These are phyloP conservation scores for Drosophila ercepeae DNA, from an alignment of 1,140 invertebrate genomes.

Conservation along the genomic window DNA sequence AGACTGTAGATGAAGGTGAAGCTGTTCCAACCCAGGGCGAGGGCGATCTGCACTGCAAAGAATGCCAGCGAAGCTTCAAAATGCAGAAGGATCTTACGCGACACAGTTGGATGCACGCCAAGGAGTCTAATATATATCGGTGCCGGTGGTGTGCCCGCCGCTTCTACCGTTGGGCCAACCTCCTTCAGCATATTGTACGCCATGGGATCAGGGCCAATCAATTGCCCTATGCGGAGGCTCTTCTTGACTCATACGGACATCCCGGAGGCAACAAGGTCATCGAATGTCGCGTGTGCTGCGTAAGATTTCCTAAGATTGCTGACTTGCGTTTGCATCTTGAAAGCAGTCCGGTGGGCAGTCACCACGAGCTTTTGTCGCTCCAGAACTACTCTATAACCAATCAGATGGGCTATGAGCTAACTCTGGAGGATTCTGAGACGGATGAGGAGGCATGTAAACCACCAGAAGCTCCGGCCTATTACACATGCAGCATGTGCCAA, in stretches of 20 bases:
- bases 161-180: slow-evolving; percentile 85
- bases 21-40: neutral
- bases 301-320: slow-evolving; percentile 48
- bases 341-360: slow-evolving; percentile 30
- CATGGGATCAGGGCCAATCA: slow-evolving; percentile 59
- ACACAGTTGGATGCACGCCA: slow-evolving; percentile 84
- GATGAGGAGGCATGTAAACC: slow-evolving; percentile 55
- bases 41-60: slow-evolving; percentile 73
- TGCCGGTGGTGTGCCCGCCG: slow-evolving; percentile 85
- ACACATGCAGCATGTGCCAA: slow-evolving; percentile 84
- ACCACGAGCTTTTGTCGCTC: slow-evolving; percentile 43
- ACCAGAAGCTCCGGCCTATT: slow-evolving; percentile 41
- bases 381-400: slow-evolving; percentile 78
- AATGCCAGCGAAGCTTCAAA: slow-evolving; percentile 84
- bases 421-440: slow-evolving; percentile 76
- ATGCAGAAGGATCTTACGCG: slow-evolving; percentile 85
- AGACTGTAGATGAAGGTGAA: neutral
- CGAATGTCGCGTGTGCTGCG: slow-evolving; percentile 62
- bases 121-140: slow-evolving; percentile 84
- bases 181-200: slow-evolving; percentile 66
- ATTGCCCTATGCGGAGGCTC: slow-evolving; percentile 60
- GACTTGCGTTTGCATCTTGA: slow-evolving; percentile 54
- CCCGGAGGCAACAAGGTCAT: slow-evolving; percentile 63
- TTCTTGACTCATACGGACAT: slow-evolving; percentile 53
- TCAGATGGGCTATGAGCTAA: slow-evolving; percentile 68